A percentile compares a stretch with the other conserved stretches of the same genome.
phyloP scores from a whole-genome alignment of 2,888 invertebrate genomes.

The Philopedon plagiatum region DNA sequence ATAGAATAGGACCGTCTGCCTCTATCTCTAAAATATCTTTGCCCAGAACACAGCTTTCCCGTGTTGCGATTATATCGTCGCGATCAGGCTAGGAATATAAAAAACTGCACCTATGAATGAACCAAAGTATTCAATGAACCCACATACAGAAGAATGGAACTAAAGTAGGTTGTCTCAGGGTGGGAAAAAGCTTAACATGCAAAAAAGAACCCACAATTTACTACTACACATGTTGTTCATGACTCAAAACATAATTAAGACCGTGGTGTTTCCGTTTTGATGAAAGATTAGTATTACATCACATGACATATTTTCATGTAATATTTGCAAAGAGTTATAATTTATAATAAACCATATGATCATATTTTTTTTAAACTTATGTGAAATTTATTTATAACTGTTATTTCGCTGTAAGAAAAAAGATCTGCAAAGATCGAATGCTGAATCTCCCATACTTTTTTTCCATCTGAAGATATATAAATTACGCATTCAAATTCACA shows the following conservation, averaged over 20 bases:
- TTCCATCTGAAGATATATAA: no score
- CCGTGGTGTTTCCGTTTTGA: slow-evolving; percentile 44
- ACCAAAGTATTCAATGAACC: slow-evolving; percentile 50
- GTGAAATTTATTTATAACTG: neutral
- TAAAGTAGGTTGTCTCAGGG: slow-evolving; percentile 56
- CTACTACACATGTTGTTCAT: slow-evolving; percentile 55
- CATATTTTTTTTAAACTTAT: neutral
- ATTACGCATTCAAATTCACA: no score
- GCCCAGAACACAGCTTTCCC: no score
- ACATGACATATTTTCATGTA: slow-evolving; percentile 22
- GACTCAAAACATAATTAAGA: slow-evolving; percentile 46
- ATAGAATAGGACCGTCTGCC: no score
- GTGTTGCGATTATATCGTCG: slow-evolving; percentile 45
- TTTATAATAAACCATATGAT: slow-evolving; percentile 7
- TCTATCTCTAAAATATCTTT: no score
- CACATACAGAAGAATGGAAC: slow-evolving; percentile 47
- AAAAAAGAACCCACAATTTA: slow-evolving; percentile 54
- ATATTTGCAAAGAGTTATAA: neutral
- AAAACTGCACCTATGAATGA: slow-evolving; percentile 52
- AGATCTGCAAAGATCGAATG: no score
- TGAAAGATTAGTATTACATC: slow-evolving; percentile 41
- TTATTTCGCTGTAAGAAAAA: no score
- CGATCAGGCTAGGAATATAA: slow-evolving; percentile 43
- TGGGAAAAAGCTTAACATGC: slow-evolving; percentile 54
- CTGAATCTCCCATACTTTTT: no score